Evolutionary conservation across 2,888 invertebrate genomes (phyloP), one percentile per base, ranked within the genome.

Genomic region (Athalia rosae): DNA sequence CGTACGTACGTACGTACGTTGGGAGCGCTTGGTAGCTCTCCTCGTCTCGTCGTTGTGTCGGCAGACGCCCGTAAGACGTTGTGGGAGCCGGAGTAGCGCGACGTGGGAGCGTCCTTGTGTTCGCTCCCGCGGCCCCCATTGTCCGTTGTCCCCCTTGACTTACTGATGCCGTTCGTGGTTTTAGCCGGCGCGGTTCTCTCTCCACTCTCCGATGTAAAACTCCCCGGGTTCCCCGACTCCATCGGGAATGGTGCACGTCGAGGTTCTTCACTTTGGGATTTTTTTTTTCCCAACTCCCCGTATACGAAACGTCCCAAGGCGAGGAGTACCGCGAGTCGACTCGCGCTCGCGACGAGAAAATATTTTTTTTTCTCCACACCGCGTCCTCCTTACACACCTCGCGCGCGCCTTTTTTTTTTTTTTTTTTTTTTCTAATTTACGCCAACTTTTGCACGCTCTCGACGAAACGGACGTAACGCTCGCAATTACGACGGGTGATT

Each of bases 31-130:
- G 28, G 28, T 28, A 28, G 28, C 28, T 28, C 28, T 28, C 28
- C 28, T 28, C 28, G 28, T 28, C 28, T 28, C 28, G n/a, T n/a
- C n/a, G 7, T 61, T 61, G 4, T 47, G 41, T 61, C 61, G 61
- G 61, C 59, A 15, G 59, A 59, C 9, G 62, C 62, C 43, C 62
- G 47, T 50, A 11, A 48, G 74, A 74, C 45, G 9, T 48, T 47
- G 77, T 77, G 77, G 71, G 77, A 77, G 61, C 50, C 41, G 15
- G 50, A 43, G 53, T 77, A 77, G 41, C 45, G 50, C 77, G 84
- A 86, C 89, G 88, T 89, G 89, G 86, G 89, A 89, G 88, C 89
- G 89, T 89, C 89, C 89, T 89, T 89, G 89, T 85, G 83, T 86
- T 85, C 79, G 83, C 88, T 89, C 89, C 87, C 89, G 89, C 88